A percentile compares a stretch with the other conserved stretches of the same genome.
phyloP scores from a whole-genome alignment of 2,888 invertebrate species.

The Xiphydria camelus region DNA sequence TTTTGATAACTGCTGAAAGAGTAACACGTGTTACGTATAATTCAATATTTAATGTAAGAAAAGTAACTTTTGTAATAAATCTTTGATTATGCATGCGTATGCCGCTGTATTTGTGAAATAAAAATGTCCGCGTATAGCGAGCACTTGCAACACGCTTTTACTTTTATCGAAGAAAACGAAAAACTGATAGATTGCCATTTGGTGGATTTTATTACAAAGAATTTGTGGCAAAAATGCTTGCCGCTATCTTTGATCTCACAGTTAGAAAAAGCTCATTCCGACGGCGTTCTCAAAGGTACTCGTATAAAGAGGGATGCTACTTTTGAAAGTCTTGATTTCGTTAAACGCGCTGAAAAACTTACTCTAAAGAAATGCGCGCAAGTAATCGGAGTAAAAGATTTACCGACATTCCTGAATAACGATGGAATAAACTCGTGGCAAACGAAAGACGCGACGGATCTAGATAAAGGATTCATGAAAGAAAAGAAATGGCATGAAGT shows the following conservation, averaged over 20 bases:
- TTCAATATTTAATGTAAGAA: too few species aligned
- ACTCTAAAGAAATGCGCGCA: conserved; percentile 33
- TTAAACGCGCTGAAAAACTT: conserved; percentile 35
- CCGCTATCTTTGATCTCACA: conserved; percentile 62
- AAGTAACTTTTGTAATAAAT: too few species aligned
- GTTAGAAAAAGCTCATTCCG: conserved; percentile 49
- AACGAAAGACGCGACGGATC: conserved; percentile 26
- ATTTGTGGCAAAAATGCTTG: conserved; percentile 67
- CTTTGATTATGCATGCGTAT: too few species aligned
- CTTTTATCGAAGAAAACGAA: conserved; percentile 65
- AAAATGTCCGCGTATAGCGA: conserved; percentile 21
- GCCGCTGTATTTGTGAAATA: too few species aligned
- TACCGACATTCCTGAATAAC: conserved; percentile 58
- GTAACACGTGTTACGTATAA: too few species aligned
- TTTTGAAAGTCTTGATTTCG: conserved; percentile 25
- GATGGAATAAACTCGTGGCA: conserved; percentile 26
- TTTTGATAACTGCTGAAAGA: too few species aligned
- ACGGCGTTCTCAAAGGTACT: conserved; percentile 10
- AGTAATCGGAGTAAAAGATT: conserved; percentile 26
- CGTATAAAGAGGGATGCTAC: neutral
- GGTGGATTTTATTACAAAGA: conserved; percentile 72
- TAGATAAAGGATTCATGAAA: conserved; percentile 69
- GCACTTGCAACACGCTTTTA: conserved; percentile 57
- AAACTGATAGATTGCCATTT: conserved; percentile 77
- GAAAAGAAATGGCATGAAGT: conserved; percentile 80